These are phyloP conservation scores for Sapajus apella DNA, from an alignment of 2,113 vertebrate species.

Conservation along the genomic window DNA sequence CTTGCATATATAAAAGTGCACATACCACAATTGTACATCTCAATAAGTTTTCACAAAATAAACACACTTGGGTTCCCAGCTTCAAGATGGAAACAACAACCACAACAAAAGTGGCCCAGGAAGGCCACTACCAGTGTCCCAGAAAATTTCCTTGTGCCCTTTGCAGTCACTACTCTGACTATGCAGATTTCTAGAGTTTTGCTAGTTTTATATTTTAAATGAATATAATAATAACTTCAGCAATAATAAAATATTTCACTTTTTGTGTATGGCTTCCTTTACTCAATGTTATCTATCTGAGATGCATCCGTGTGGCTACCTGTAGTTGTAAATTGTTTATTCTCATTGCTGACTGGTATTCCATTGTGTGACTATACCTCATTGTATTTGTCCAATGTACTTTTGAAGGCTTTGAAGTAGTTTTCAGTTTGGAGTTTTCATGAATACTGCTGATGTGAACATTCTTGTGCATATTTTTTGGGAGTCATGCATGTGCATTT, in stretches of 20 bases:
- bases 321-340: background rate
- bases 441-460: background rate
- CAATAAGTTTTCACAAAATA: background rate
- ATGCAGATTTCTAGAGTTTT: background rate
- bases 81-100: background rate
- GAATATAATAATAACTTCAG: background rate
- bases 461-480: background rate
- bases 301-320: background rate
- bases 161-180: background rate
- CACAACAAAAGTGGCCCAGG: background rate
- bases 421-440: background rate
- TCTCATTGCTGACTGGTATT: background rate
- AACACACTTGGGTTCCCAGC: background rate
- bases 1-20: background rate
- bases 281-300: background rate
- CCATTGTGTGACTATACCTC: background rate
- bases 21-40: background rate
- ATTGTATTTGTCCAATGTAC: background rate
- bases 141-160: background rate
- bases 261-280: background rate
- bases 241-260: background rate
- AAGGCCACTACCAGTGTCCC: background rate
- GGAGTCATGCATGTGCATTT: background rate
- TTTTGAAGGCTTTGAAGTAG: background rate
- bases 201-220: slow-evolving; percentile 11